Evolutionary conservation across 2,797 vertebrate species (phyloP), one percentile per base, ranked within the genome.

Genomic region (Sebastes hopkinsi): DNA sequence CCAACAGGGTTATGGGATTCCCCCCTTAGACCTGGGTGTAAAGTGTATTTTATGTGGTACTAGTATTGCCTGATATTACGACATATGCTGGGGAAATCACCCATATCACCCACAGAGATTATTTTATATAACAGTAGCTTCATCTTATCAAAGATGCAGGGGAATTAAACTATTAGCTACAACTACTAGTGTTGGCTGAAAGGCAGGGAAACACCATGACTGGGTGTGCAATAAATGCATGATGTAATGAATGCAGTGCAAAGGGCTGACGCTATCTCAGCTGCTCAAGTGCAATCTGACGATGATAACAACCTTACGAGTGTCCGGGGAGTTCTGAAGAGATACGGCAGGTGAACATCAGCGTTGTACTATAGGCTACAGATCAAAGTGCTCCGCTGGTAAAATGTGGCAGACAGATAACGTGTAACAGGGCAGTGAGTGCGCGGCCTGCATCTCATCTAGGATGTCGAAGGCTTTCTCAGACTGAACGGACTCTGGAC

Each of bases 171-270:
- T n/a, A 9, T 54, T 9, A 20, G 29, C 29, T 59, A 14, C 10
- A 54, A n/a, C 23, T 30, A 46, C n/a, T 30, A 46, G 18, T 12
- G 13, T 13, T 29, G 36, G 11, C 2, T 46, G 38, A 76, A 27
- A 29, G 27, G 23, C 62, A 80, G 65, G 80, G 71, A 68, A 80
- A 64, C 75, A 50, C 54, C n/a, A 58, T 1, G 10, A 7, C 18
- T 8, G 6, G 11, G 23, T 18, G 54, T 52, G 8, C 36, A 77
- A 68, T 73, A 58, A 66, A 80, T 30, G 42, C 29, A 9, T 74
- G 68, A 87, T 54, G 56, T 72, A 85, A 89, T 27, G 23, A 67
- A 14, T 30, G 42, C 42, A 58, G 69, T 64, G 50, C 77, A 69
- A 68, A 76, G 79, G 79, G 52, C 64, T 20, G 11, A 16, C 12